These are phyloP conservation scores for Silurus asotus DNA, from an alignment of 2,113 vertebrate species.

Conservation along the genomic window DNA sequence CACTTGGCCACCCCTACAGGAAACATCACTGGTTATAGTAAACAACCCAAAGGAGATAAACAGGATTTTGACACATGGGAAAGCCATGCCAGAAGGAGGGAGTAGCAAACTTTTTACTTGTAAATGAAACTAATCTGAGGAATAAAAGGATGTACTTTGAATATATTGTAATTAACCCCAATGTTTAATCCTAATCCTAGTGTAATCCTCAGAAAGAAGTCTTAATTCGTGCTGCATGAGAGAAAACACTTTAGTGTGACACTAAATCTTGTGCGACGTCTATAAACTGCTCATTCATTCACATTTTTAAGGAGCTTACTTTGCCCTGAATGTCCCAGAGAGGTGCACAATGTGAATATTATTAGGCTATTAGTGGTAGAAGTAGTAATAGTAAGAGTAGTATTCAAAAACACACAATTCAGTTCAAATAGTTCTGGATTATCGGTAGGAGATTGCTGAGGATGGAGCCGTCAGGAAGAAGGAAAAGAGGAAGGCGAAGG, in stretches of 20 bases:
- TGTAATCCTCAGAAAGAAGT: neutral
- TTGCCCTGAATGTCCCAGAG: neutral
- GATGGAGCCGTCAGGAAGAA: too few relatives aligned
- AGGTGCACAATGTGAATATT: neutral
- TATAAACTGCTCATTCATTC: neutral
- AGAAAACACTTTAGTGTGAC: neutral
- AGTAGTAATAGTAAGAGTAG: neutral
- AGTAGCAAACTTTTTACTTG: neutral
- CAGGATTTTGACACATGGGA: slow-evolving; percentile 16
- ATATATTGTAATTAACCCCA: neutral
- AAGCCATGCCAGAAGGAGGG: neutral
- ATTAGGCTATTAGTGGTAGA: neutral
- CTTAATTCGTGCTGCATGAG: slow-evolving; percentile 3
- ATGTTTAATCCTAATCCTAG: neutral
- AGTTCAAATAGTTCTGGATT: neutral
- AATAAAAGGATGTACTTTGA: neutral
- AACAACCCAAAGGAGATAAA: slow-evolving; percentile 12
- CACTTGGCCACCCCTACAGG: neutral
- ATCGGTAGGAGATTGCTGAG: neutral
- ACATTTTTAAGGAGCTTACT: neutral
- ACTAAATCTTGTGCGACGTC: neutral
- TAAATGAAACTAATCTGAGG: neutral
- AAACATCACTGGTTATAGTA: neutral
- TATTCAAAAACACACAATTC: neutral
- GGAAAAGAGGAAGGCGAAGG: too few relatives aligned